These are phyloP conservation scores for Choreutis nemorana DNA, from an alignment of 2,888 invertebrate genomes.

Conservation along the genomic window DNA sequence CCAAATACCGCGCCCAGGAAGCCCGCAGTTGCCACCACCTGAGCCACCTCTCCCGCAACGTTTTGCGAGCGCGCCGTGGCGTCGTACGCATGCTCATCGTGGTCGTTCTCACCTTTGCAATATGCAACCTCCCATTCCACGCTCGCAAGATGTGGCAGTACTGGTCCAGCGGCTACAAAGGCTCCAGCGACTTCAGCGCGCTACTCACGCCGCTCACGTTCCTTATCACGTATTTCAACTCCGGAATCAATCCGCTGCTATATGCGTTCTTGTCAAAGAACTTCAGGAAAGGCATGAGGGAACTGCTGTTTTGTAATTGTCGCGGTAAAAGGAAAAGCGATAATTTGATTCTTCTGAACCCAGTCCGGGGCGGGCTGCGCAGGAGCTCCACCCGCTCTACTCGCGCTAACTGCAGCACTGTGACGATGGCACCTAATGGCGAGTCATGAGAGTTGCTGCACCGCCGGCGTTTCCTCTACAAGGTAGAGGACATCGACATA, in stretches of 20 bases:
- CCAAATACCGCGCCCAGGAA: constrained; percentile 44
- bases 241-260: constrained; percentile 87
- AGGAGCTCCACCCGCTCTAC: constrained; percentile 61
- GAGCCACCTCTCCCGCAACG: constrained; percentile 77
- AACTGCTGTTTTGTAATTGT: constrained; percentile 73
- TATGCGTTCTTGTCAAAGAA: constrained; percentile 87
- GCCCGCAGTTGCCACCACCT: constrained; percentile 67
- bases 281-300: constrained; percentile 85
- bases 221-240: constrained; percentile 88
- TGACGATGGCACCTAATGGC: constrained; percentile 57
- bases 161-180: constrained; percentile 76
- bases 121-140: constrained; percentile 91
- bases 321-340: constrained; percentile 45
- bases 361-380: constrained; percentile 47
- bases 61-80: constrained; percentile 79
- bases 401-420: constrained; percentile 62
- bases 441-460: constrained; percentile 54
- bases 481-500: constrained; percentile 47
- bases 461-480: constrained; percentile 48
- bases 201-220: constrained; percentile 86
- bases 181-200: constrained; percentile 77
- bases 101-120: constrained; percentile 86
- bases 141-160: constrained; percentile 88
- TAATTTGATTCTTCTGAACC: constrained; percentile 49
- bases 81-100: constrained; percentile 91